Percentiles rank a stretch among this genome's conserved stretches.
Evolutionary conservation across 2,797 vertebrate genomes (phyloP).

Genomic region (Pangasius djambal): DNA sequence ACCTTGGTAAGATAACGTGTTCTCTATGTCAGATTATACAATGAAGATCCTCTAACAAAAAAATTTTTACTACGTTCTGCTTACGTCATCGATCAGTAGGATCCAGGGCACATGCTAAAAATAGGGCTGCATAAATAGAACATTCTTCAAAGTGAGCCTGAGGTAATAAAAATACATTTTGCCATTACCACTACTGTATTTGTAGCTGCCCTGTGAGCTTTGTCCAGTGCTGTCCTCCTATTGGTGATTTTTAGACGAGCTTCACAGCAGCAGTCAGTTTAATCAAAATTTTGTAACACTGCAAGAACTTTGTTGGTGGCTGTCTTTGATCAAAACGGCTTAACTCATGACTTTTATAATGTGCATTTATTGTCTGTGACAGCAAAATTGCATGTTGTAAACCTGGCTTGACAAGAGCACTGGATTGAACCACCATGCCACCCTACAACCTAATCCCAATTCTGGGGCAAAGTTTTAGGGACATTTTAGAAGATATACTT

Average conservation of each 20-base stretch:
- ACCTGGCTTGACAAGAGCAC: background rate
- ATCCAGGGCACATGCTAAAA: background rate
- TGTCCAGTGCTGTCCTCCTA: background rate
- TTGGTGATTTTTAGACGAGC: background rate
- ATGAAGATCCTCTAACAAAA: too few species aligned
- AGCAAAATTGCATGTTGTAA: background rate
- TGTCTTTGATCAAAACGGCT: background rate
- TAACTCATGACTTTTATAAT: background rate
- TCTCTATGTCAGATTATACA: background rate
- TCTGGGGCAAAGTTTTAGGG: slow-evolving; percentile 59
- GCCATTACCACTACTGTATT: background rate
- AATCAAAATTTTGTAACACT: background rate
- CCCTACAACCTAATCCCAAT: slow-evolving; percentile 67
- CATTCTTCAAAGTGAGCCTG: background rate
- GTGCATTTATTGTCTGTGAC: background rate
- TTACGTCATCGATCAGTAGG: background rate
- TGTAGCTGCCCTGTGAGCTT: background rate
- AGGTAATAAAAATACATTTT: background rate
- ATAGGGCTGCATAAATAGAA: too few species aligned
- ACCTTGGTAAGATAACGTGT: background rate
- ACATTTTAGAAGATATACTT: slow-evolving; percentile 61
- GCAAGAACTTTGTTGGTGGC: background rate
- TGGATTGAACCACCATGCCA: slow-evolving; percentile 60
- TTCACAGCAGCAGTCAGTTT: background rate
- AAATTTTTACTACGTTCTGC: background rate